Base-by-base conservation (phyloP, 2,888 invertebrate species). In the Diadegma fenestrale region DNA sequence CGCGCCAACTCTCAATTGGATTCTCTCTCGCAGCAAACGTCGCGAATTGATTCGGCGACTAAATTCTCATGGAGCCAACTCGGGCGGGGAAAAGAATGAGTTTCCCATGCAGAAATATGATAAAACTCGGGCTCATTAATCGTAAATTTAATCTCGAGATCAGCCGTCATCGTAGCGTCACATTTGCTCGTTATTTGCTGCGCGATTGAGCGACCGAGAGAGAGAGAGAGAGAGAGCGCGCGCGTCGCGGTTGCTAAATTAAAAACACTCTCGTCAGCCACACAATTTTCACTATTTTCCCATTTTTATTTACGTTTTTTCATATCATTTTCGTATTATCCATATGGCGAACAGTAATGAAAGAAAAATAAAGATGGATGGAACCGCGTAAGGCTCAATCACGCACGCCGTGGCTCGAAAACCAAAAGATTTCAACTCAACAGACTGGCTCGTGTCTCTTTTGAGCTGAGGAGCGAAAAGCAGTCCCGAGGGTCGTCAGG, bases 31-130 rank as follows among this genome's bases (percentile, higher is more conserved):
- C 76, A 84, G 82, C 76, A 80, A 80, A 80, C 81, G 66, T 4
- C 4, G 2, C 30, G 37, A 37, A 37, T 37, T 10, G 7, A 37
- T 37, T 61, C 75, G 54, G n/a, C n/a, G 61, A 80, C 72, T 82
- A 82, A 85, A 77, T 86, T 86, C 80, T 86, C 83, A 82, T 86
- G 80, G 77, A 86, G 80, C 85, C 82, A 86, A 83, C 85, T 82
- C 79, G 71, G 80, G 80, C 26, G 58, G 58, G 58, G 77, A 71
- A 72, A 79, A 72, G 66, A 72, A 51, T 64, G 48, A 79, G 75
- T 80, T 80, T 48, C 68, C 75, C 75, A 76, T 82, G 63, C 61
- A 79, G 64, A 72, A 79, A 85, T 79, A 85, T 80, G 79, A 82
- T 82, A 76, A 76, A 76, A 73, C 66, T 80, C 85, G 72, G 80